Percentiles rank a stretch among this genome's conserved stretches.
Evolutionary conservation across 2,113 vertebrate species (phyloP).

Genomic region (Hippolais icterina): DNA sequence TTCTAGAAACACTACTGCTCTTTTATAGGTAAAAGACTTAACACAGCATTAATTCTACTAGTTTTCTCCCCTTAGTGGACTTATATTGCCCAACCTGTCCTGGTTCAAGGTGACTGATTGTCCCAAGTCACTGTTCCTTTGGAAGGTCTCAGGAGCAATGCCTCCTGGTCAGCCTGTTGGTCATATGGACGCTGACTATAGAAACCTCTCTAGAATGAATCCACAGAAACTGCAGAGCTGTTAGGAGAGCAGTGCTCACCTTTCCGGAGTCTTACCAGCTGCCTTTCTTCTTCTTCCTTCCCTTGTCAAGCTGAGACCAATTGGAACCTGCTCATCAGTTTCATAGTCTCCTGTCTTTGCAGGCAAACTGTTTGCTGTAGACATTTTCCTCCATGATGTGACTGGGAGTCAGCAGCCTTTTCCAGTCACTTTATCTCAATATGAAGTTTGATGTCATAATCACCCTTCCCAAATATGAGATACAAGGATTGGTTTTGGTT

Average conservation of each 20-base stretch:
- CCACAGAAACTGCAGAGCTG: background rate
- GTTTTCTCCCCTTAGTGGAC: background rate
- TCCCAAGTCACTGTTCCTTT: background rate
- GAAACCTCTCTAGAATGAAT: background rate
- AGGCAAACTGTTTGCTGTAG: background rate
- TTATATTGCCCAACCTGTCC: background rate
- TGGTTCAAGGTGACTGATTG: background rate
- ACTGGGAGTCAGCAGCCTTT: background rate
- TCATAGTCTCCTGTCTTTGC: background rate
- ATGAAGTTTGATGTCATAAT: background rate
- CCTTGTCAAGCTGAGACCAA: background rate
- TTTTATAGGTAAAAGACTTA: background rate
- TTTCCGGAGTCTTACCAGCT: background rate
- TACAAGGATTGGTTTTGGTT: background rate
- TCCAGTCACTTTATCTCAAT: background rate
- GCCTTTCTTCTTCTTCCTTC: background rate
- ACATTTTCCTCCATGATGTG: background rate
- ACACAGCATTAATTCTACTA: background rate
- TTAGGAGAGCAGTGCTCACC: background rate
- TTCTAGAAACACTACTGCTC: background rate
- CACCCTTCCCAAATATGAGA: background rate
- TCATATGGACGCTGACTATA: background rate
- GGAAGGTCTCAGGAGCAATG: background rate
- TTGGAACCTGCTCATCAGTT: background rate
- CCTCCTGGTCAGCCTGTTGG: background rate